Evolutionary conservation across 2,888 invertebrate genomes (phyloP).

Genomic region (Diadromus collaris): DNA sequence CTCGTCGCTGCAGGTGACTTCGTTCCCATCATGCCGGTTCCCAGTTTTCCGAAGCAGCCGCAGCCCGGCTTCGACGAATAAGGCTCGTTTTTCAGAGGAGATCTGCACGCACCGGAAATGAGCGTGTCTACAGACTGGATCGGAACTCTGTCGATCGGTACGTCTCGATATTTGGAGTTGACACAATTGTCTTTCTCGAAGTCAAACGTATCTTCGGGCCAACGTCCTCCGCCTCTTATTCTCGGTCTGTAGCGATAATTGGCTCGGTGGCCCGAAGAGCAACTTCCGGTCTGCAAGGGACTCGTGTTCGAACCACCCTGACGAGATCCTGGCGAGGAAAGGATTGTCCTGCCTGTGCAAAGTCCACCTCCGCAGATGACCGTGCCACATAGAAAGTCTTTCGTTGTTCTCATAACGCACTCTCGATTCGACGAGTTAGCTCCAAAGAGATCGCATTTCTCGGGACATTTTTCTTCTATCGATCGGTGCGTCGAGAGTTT

Average conservation of each 20-base stretch:
- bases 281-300: conserved; percentile 32
- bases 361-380: conserved; percentile 49
- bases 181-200: neutral
- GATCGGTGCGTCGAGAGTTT: conserved; percentile 35
- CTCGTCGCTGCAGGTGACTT: conserved; percentile 16
- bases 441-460: conserved; percentile 23
- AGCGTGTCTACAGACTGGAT: conserved; percentile 57
- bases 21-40: conserved; percentile 48
- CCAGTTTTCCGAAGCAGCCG: conserved; percentile 60
- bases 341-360: conserved; percentile 51
- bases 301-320: neutral
- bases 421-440: neutral
- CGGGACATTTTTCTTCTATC: conserved; percentile 20
- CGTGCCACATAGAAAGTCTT: conserved; percentile 56
- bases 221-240: conserved; percentile 69
- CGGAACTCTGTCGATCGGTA: conserved; percentile 26
- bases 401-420: conserved; percentile 43
- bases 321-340: conserved; percentile 20
- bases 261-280: conserved; percentile 25
- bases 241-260: conserved; percentile 52
- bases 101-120: conserved; percentile 58
- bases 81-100: conserved; percentile 29
- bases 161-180: neutral
- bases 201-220: conserved; percentile 30
- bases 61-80: conserved; percentile 56